These are phyloP conservation scores for Neoscelio sp. DNA, from an alignment of 2,888 invertebrate genomes.

Conservation along the genomic window DNA sequence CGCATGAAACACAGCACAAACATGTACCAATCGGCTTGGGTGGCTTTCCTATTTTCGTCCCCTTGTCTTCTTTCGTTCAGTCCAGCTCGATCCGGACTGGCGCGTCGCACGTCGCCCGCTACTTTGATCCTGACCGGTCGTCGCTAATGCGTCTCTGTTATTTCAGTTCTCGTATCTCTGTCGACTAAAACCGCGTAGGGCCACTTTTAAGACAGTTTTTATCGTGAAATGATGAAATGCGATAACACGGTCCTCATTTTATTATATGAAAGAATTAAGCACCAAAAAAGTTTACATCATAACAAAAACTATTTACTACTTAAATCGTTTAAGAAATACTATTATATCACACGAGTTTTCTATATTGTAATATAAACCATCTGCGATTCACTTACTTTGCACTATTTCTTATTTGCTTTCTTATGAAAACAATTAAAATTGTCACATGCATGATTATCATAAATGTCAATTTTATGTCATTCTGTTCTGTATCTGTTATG, in stretches of 20 bases:
- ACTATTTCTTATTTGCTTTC: too few species aligned
- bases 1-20: constrained; percentile 74
- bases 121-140: constrained; percentile 77
- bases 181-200: constrained; percentile 47
- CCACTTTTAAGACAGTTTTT: constrained; percentile 43
- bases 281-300: too few species aligned
- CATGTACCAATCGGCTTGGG: constrained; percentile 75
- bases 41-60: constrained; percentile 79
- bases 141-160: constrained; percentile 81
- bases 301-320: too few species aligned
- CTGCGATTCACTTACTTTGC: too few species aligned
- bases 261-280: background rate
- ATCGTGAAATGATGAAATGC: constrained; percentile 15
- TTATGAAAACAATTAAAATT: too few species aligned
- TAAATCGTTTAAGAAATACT: too few species aligned
- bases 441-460: too few species aligned
- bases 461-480: too few species aligned
- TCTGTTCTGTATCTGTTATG: too few species aligned
- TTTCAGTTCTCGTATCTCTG: constrained; percentile 78
- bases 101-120: constrained; percentile 70
- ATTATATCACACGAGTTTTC: too few species aligned
- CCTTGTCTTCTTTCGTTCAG: constrained; percentile 70
- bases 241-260: constrained; percentile 13
- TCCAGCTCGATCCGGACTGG: constrained; percentile 41
- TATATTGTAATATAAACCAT: too few species aligned